These are phyloP conservation scores for honey bee (Apis mellifera) DNA, from an alignment of 1,140 invertebrate species.

Conservation along the genomic window DNA sequence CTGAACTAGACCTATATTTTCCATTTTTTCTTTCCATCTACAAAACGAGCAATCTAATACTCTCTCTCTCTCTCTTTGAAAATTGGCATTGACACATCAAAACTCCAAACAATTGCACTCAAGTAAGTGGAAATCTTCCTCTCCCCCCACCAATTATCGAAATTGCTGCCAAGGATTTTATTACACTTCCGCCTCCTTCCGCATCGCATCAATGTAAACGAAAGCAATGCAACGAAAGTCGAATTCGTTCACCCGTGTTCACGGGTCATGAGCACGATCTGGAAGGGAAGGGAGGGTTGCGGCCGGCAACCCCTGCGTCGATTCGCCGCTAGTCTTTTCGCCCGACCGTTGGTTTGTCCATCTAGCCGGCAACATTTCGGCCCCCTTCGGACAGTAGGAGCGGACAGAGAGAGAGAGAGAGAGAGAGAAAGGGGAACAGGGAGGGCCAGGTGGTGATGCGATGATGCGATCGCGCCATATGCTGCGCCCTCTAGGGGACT, in stretches of 20 bases:
- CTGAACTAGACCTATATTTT: conserved; percentile 10
- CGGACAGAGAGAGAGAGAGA: not conserved
- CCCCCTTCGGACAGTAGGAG: conserved; percentile 51
- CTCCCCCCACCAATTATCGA: too few relatives aligned
- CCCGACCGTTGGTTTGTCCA: conserved; percentile 63
- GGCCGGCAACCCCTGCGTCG: conserved; percentile 55
- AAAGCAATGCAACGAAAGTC: conserved; percentile 1
- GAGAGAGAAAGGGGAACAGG: conserved; percentile 43
- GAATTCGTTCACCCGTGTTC: conserved; percentile 46
- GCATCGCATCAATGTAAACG: too few relatives aligned
- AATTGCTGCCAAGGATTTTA: too few relatives aligned
- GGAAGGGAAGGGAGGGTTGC: conserved; percentile 21
- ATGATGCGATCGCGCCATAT: conserved; percentile 80
- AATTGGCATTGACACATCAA: too few relatives aligned
- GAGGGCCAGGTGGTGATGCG: conserved; percentile 76
- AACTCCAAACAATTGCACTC: too few relatives aligned
- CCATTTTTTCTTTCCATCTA: not conserved
- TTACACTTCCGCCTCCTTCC: too few relatives aligned
- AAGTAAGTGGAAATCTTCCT: too few relatives aligned
- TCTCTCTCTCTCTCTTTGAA: too few relatives aligned
- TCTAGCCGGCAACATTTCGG: conserved; percentile 60
- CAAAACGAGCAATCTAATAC: too few relatives aligned
- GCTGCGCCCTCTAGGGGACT: conserved; percentile 76
- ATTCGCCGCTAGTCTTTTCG: conserved; percentile 60
- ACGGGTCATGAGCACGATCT: conserved; percentile 50